Evolutionary conservation across 1,140 invertebrate species (phyloP).

Genomic region (Rhysida immarginata): DNA sequence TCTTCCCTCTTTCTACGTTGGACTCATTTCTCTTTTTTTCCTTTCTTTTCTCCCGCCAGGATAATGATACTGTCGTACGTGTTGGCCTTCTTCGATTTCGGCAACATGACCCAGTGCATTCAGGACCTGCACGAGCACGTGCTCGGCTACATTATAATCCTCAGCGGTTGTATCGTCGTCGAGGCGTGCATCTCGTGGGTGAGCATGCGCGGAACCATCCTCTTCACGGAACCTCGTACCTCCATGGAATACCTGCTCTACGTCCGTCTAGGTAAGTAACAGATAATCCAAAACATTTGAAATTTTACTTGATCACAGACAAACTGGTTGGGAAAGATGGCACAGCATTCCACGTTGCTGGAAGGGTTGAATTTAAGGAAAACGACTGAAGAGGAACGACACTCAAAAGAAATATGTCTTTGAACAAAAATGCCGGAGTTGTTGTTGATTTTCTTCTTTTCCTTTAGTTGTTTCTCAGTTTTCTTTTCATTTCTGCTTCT

Average conservation of each 20-base stretch:
- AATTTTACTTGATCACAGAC: too few relatives aligned
- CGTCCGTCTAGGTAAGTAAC: constrained; percentile 50
- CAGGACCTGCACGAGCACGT: constrained; percentile 46
- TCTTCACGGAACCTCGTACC: constrained; percentile 52
- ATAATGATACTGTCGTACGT: constrained; percentile 39
- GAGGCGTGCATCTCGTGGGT: constrained; percentile 57
- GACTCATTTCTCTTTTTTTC: not conserved
- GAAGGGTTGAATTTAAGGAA: too few relatives aligned
- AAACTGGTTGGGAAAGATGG: too few relatives aligned
- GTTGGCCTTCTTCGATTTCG: constrained; percentile 43
- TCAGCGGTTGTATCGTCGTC: constrained; percentile 45
- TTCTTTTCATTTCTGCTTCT: too few relatives aligned
- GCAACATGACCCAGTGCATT: constrained; percentile 27
- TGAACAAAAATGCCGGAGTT: too few relatives aligned
- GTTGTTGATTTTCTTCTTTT: too few relatives aligned
- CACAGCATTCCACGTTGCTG: too few relatives aligned
- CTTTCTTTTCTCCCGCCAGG: constrained; percentile 35
- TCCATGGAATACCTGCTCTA: constrained; percentile 72
- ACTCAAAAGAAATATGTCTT: too few relatives aligned
- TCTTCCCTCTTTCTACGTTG: not conserved
- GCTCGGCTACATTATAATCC: constrained; percentile 51
- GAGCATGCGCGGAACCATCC: constrained; percentile 64
- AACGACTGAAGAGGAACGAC: too few relatives aligned
- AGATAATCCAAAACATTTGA: too few relatives aligned
- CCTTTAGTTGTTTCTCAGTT: too few relatives aligned